These are phyloP conservation scores for Xestia xanthographa DNA, from an alignment of 2,888 invertebrate genomes.

Conservation along the genomic window DNA sequence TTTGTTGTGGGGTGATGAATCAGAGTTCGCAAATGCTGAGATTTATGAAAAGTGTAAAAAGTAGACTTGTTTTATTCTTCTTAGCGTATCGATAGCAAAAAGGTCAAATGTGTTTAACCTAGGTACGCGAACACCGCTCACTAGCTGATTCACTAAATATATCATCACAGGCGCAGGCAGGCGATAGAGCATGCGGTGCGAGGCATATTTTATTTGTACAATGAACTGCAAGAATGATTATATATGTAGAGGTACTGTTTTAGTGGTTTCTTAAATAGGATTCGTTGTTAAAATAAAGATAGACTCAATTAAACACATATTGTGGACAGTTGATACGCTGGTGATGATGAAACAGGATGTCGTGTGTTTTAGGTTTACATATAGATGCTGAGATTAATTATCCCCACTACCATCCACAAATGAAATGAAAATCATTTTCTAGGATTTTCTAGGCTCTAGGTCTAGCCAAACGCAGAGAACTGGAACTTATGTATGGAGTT, in stretches of 20 bases:
- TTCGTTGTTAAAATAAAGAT: background rate
- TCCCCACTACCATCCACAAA: background rate
- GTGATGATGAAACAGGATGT: background rate
- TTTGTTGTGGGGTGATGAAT: constrained; percentile 13
- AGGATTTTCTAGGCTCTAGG: background rate
- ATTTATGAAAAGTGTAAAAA: background rate
- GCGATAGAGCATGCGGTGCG: no score
- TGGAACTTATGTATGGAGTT: background rate
- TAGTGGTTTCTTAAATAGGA: background rate
- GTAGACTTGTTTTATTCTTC: background rate
- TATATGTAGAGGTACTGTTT: background rate
- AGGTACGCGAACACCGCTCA: no score
- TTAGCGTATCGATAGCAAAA: no score
- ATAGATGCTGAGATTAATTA: background rate
- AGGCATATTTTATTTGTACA: background rate
- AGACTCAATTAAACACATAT: background rate
- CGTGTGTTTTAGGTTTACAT: background rate
- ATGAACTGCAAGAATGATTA: background rate
- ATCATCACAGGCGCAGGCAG: no score
- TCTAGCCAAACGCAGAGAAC: no score
- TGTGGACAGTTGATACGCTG: background rate
- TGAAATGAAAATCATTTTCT: no score
- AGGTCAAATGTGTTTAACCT: no score
- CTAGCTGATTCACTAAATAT: no score
- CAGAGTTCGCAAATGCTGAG: background rate